phyloP scores from a whole-genome alignment of 1,140 invertebrate genomes.

The Drosophila lacertosa region DNA sequence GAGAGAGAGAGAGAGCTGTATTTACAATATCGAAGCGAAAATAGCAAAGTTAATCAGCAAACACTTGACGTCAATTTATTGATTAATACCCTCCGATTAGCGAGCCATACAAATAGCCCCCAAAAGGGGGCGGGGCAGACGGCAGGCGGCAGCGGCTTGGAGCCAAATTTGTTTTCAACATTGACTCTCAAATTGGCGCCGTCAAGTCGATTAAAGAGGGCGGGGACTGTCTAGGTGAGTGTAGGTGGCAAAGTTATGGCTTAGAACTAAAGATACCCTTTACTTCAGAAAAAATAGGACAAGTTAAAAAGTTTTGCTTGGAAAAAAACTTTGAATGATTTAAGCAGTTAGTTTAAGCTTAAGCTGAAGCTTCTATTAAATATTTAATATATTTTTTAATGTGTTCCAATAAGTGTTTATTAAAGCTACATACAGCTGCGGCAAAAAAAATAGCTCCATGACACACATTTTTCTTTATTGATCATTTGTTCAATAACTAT shows the following conservation, averaged over 20 bases:
- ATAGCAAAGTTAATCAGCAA: slow-evolving; percentile 75
- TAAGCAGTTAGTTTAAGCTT: no score
- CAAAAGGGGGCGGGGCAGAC: neutral
- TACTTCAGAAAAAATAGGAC: no score
- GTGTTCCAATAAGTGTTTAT: no score
- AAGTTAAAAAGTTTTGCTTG: no score
- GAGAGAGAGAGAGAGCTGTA: neutral
- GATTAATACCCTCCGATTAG: slow-evolving; percentile 75
- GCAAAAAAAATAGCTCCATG: no score
- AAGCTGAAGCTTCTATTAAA: no score
- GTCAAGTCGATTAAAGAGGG: slow-evolving; percentile 7
- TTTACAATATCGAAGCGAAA: slow-evolving; percentile 43
- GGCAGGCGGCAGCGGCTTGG: neutral
- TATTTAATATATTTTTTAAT: no score
- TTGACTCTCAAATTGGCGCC: slow-evolving; percentile 33
- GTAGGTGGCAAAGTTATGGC: no score
- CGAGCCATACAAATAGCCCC: slow-evolving; percentile 52
- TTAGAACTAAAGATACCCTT: neutral
- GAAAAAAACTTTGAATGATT: no score
- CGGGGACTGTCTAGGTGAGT: slow-evolving; percentile 3
- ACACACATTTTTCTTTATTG: no score
- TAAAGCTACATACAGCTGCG: no score
- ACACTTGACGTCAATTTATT: slow-evolving; percentile 71
- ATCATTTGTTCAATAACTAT: no score
- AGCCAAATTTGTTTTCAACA: slow-evolving; percentile 37